Evolutionary conservation across 2,113 vertebrate genomes (phyloP), one percentile per base, ranked within the genome.

Genomic region (Carassius carassius): DNA sequence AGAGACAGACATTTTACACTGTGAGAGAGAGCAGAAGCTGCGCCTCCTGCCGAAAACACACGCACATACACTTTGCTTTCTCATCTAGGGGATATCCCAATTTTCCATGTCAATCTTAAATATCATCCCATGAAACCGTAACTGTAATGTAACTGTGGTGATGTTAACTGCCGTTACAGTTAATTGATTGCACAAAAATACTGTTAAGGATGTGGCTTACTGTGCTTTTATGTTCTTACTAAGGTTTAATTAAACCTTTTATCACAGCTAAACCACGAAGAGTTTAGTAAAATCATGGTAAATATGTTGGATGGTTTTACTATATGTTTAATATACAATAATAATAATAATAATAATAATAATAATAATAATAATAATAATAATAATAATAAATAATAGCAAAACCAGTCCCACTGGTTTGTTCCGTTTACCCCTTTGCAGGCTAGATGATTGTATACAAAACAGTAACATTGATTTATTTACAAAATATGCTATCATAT

Each of bases 61-160:
- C 63, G 54, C 47, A 75, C n/a, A 75, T 25, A 19, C 44, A 75
- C 73, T 37, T 29, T 58, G 49, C 10, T 49, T 37, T 58, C 75
- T 60, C 54, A 41, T 78, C 54, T 67, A 81, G 62, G 78, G 78
- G 78, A 81, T 81, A 81, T 81, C 44, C 78, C 78, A 21, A 51
- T 32, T 67, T 51, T 81, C n/a, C 60, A 49, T 51, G 2, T 19
- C 78, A 51, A 14, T 44, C 16, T 51, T 21, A 35, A 19, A 76
- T 74, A n/a, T 74, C 41, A 47, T 19, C 74, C 19, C 14, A 32
- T 32, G 23, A 17, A 51, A n/a, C 23, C 19, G 32, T 32, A 37
- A 21, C 67, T 37, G 32, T 37, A n/a, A 14, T 37, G 32, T 32
- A 37, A 21, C 67, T 37, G 32, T 37, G 32, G 32, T 21, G 67